These are phyloP conservation scores for Caerostris darwini DNA, from an alignment of 1,140 invertebrate species.

Conservation along the genomic window DNA sequence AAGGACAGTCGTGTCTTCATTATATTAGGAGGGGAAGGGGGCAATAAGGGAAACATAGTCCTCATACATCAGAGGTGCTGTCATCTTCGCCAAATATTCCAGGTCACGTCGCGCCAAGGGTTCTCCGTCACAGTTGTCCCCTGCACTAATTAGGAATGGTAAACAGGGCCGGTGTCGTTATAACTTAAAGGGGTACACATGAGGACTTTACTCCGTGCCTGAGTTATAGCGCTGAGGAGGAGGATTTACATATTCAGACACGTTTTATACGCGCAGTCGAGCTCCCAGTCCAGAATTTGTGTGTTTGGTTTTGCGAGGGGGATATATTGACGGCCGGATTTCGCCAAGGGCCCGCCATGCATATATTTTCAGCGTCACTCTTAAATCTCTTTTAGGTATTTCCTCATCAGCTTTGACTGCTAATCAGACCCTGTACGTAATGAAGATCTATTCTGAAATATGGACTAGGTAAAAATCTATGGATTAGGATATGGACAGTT, in stretches of 20 bases:
- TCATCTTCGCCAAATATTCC: slow-evolving; percentile 68
- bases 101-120: slow-evolving; percentile 54
- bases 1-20: slow-evolving; percentile 66
- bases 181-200: slow-evolving; percentile 61
- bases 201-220: slow-evolving; percentile 8
- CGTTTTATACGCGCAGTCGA: slow-evolving; percentile 56
- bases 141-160: slow-evolving; percentile 65
- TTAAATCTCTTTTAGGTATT: slow-evolving; percentile 27
- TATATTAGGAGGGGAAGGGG: not conserved
- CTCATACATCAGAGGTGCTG: slow-evolving; percentile 63
- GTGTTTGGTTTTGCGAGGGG: slow-evolving; percentile 62
- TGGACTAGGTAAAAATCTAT: too few relatives aligned
- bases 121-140: slow-evolving; percentile 57
- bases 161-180: slow-evolving; percentile 59
- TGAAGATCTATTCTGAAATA: not conserved
- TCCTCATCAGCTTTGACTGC: not conserved
- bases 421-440: not conserved
- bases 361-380: slow-evolving; percentile 31
- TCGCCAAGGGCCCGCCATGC: not conserved
- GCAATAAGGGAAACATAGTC: slow-evolving; percentile 56
- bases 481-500: too few relatives aligned
- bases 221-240: slow-evolving; percentile 57
- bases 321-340: slow-evolving; percentile 50
- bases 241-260: slow-evolving; percentile 74
- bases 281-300: slow-evolving; percentile 42